Evolutionary conservation across 1,140 invertebrate species (phyloP), one percentile per base, ranked within the genome.

Genomic region (Brachionus rubens): DNA sequence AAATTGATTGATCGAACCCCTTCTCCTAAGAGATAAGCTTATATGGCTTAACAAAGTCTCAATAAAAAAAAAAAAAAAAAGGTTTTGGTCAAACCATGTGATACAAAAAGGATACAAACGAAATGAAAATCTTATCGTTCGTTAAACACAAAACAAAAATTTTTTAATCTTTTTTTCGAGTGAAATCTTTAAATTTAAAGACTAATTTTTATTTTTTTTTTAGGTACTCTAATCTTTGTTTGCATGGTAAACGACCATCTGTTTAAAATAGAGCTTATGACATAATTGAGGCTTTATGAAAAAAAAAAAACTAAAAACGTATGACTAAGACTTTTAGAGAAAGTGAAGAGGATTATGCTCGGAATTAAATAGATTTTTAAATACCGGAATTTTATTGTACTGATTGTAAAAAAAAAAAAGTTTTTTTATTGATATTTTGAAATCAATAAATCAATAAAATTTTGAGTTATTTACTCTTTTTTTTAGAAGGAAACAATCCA

Each of bases 1-100:
- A 59, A 59, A 59, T 59, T 59, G 54, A 59, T 59, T 59, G 54
- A 59, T 59, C 54, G 14, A 30, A 59, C 14, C n/a, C n/a, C 12
- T 16, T 9, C 19, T 5, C 3, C 3, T 5, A 36, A 36, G 33
- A 36, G 54, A 59, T 59, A 59, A 59, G 54, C 33, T 28, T 36
- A 36, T 16, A 33, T 36, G 54, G 54, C 54, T 59, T 59, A 59
- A 9, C 30, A 16, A 21, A 59, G 54, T 59, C 54, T 59, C 54
- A 59, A 59, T 36, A 41, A 36, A 59, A 36, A 16, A 26, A 4
- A 19, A 36, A 5, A 36, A 36, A n/a, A n/a, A n/a, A n/a, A n/a
- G n/a, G n/a, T n/a, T n/a, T n/a, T n/a, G n/a, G 33, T 3, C 9
- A 36, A 36, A 6, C 33, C 54, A 59, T 59, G 54, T 59, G 54